phyloP scores from a whole-genome alignment of 2,113 vertebrate genomes.

The Suncus etruscus region DNA sequence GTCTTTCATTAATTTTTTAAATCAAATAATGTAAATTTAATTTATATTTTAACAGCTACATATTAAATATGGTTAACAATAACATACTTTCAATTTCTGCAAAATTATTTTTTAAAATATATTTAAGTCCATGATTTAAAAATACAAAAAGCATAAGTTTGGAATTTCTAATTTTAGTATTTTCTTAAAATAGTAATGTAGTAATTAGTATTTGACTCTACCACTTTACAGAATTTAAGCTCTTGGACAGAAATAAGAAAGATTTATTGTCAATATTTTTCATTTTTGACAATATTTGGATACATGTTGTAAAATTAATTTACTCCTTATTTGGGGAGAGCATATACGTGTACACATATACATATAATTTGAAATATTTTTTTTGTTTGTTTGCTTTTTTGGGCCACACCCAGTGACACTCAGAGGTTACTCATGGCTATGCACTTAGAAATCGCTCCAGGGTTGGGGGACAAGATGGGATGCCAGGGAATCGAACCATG shows the following conservation, averaged over 20 bases:
- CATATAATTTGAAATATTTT: no score
- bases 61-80: neutral
- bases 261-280: slow-evolving; percentile 33
- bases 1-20: slow-evolving; percentile 1
- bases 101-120: neutral
- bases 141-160: slow-evolving; percentile 6
- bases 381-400: no score
- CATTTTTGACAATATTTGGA: neutral
- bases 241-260: neutral
- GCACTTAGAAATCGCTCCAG: no score
- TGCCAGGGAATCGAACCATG: no score
- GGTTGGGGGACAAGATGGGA: no score
- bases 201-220: neutral
- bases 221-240: neutral
- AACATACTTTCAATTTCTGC: slow-evolving; percentile 1
- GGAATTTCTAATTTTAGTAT: neutral
- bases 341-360: no score
- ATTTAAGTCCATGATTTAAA: neutral
- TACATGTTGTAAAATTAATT: slow-evolving; percentile 23
- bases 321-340: neutral
- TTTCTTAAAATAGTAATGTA: neutral
- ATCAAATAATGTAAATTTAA: slow-evolving; percentile 1
- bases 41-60: neutral
- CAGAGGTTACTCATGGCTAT: no score
- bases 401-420: no score